These are phyloP conservation scores for Girardia tigrina DNA, from an alignment of 2,888 invertebrate genomes.

Conservation along the genomic window DNA sequence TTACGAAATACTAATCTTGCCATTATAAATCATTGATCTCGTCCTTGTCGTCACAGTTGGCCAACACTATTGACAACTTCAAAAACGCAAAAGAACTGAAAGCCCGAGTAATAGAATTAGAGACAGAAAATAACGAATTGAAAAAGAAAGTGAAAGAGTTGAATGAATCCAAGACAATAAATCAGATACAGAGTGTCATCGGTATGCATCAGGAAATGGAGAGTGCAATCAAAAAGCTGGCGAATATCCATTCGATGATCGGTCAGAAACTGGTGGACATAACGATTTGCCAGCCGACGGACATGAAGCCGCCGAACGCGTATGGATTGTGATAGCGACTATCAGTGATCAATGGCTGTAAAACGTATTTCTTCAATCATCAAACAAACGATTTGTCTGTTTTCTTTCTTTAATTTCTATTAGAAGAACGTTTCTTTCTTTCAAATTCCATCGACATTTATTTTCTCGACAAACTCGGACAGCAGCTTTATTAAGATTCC, in stretches of 20 bases:
- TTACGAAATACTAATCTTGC: no score
- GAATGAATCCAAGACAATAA: neutral
- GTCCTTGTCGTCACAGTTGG: neutral
- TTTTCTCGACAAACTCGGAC: no score
- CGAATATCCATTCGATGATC: neutral
- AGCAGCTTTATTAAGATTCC: no score
- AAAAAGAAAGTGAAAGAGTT: slow-evolving; percentile 4
- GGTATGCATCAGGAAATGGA: neutral
- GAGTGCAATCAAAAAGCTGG: neutral
- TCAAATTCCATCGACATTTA: no score
- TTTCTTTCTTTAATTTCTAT: no score
- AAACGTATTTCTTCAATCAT: neutral
- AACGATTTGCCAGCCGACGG: neutral
- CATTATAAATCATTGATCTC: no score
- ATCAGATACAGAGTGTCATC: neutral
- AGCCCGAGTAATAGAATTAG: neutral
- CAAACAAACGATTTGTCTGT: no score
- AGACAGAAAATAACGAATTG: slow-evolving; percentile 14
- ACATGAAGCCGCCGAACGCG: neutral
- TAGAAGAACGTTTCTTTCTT: no score
- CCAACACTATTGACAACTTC: neutral
- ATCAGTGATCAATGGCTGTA: neutral
- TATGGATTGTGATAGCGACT: neutral
- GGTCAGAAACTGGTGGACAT: neutral
- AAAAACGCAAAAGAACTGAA: neutral